Percentiles rank a stretch among this genome's conserved stretches.
Conservation (phyloP, 1,140 invertebrate genomes). For the Mizuhopecten yessoensis region DNA sequence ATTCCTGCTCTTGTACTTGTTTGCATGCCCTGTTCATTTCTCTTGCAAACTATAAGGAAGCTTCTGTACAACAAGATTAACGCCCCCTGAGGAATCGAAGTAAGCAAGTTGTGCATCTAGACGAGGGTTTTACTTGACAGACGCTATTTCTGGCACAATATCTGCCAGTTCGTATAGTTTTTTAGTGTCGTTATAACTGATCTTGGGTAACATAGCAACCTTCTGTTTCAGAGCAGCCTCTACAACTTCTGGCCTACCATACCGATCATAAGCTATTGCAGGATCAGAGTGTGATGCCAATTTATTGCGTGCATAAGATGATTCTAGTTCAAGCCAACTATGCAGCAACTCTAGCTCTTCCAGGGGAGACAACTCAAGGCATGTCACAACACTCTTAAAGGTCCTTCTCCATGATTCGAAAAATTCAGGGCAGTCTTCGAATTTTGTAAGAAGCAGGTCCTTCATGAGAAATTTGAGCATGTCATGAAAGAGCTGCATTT, state of each 20-base stretch:
- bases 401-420: too few relatives aligned
- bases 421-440: too few relatives aligned
- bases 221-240: constrained; percentile 53
- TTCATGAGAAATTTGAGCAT: too few relatives aligned
- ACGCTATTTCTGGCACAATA: constrained; percentile 54
- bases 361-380: too few relatives aligned
- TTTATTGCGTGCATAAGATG: too few relatives aligned
- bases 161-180: constrained; percentile 55
- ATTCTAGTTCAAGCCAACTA: too few relatives aligned
- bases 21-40: constrained; percentile 52
- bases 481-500: too few relatives aligned
- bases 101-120: constrained; percentile 49
- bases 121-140: constrained; percentile 45
- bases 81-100: constrained; percentile 55
- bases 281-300: too few relatives aligned
- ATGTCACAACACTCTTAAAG: too few relatives aligned
- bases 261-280: constrained; percentile 38
- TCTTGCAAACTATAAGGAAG: constrained; percentile 56
- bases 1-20: constrained; percentile 50
- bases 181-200: constrained; percentile 47
- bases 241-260: constrained; percentile 57
- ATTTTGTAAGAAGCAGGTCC: too few relatives aligned
- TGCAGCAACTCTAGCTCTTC: too few relatives aligned
- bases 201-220: constrained; percentile 48
- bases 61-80: constrained; percentile 54